A percentile compares a stretch with the other conserved stretches of the same genome.
These are phyloP conservation scores for Holothuria glaberrima DNA, from an alignment of 35 echinoderm and acorn worm genomes.

Conservation along the genomic window DNA sequence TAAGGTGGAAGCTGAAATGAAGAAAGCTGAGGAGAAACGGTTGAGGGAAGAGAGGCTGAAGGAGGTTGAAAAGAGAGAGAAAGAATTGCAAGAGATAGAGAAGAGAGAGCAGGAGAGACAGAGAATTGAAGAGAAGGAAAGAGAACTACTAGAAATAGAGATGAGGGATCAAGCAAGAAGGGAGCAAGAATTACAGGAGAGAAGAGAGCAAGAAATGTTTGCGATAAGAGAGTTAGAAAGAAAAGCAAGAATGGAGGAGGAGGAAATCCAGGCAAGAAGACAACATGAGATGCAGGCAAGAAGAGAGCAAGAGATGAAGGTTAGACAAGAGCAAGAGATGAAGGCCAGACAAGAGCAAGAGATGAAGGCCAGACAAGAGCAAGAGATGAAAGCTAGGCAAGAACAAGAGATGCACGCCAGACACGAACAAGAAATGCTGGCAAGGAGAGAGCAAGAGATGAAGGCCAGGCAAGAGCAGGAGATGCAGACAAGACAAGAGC, in stretches of 20 bases:
- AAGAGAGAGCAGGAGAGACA: constrained; percentile 38
- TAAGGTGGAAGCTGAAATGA: too few relatives aligned
- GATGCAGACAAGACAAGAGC: neutral
- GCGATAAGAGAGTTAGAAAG: too few relatives aligned
- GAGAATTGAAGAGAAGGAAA: constrained; percentile 17
- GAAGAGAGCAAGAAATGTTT: neutral
- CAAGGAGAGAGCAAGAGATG: neutral
- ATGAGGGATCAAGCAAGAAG: constrained; percentile 6
- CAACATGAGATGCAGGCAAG: constrained; percentile 2
- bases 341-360: neutral
- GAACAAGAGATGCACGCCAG: neutral
- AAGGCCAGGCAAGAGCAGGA: neutral
- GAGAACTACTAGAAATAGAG: constrained; percentile 16
- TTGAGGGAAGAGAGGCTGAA: neutral
- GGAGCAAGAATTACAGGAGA: neutral
- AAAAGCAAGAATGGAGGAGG: neutral
- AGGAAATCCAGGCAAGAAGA: neutral
- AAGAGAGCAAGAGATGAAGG: neutral
- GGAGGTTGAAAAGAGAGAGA: constrained; percentile 18
- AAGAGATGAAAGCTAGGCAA: neutral
- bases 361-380: neutral
- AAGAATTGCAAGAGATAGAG: constrained; percentile 36
- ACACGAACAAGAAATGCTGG: neutral
- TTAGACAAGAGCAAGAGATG: neutral
- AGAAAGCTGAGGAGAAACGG: neutral